These are phyloP conservation scores for Metopia argyrocephala DNA, from an alignment of 2,888 invertebrate species.

Conservation along the genomic window DNA sequence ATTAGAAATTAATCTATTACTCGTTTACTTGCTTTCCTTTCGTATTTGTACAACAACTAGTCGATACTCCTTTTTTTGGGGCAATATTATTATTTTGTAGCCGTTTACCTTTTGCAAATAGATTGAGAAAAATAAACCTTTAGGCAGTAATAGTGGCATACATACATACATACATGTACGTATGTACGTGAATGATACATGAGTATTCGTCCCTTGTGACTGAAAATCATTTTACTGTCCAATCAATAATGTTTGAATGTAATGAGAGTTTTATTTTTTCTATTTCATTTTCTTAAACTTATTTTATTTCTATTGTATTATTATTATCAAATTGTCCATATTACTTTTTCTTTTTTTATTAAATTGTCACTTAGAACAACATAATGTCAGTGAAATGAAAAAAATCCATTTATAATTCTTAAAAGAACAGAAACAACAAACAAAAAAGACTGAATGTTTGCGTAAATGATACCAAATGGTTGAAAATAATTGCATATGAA, in stretches of 20 bases:
- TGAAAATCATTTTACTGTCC: conserved; percentile 37
- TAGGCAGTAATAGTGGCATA: too few relatives aligned
- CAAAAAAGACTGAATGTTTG: background rate
- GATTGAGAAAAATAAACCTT: too few relatives aligned
- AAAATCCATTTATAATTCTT: conserved; percentile 49
- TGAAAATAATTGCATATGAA: background rate
- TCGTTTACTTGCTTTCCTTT: too few relatives aligned
- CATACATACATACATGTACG: background rate
- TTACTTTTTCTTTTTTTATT: conserved; percentile 64
- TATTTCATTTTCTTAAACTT: background rate
- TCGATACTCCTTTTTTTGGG: too few relatives aligned
- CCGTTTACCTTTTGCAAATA: background rate
- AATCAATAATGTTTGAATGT: conserved; percentile 46
- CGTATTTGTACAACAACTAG: too few relatives aligned
- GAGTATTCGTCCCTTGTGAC: conserved; percentile 59
- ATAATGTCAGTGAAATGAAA: conserved; percentile 47
- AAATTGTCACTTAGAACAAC: conserved; percentile 52
- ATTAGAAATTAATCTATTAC: too few relatives aligned
- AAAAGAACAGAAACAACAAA: background rate
- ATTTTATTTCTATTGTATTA: conserved; percentile 8
- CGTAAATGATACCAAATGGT: background rate
- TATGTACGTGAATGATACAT: too few relatives aligned
- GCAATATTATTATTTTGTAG: conserved; percentile 17
- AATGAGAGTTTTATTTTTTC: background rate
- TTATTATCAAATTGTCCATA: conserved; percentile 57